Evolutionary conservation across 2,888 invertebrate species (phyloP).

Genomic region (Spilosoma lubricipeda): DNA sequence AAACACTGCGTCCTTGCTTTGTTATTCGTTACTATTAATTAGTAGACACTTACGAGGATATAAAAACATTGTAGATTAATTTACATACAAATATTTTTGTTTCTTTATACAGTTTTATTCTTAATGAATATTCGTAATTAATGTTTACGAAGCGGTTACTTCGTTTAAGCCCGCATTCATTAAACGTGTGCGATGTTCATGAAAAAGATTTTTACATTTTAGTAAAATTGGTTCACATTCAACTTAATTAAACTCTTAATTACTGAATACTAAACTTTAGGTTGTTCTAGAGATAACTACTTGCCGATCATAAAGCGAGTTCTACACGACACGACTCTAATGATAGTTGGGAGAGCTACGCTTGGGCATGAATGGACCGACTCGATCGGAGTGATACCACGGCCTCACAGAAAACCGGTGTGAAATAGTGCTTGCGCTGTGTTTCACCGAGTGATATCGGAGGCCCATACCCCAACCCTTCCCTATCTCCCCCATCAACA

Average conservation of each 20-base stretch:
- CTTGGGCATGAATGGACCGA: too few species aligned
- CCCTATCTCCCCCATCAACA: too few species aligned
- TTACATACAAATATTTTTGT: constrained; percentile 26
- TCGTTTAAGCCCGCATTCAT: constrained; percentile 36
- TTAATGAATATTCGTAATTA: constrained; percentile 38
- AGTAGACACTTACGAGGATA: constrained; percentile 21
- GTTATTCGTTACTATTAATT: constrained; percentile 49
- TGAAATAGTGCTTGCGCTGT: too few species aligned
- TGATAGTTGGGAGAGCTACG: too few species aligned
- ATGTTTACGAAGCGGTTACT: constrained; percentile 25
- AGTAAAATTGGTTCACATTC: constrained; percentile 1
- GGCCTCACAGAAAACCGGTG: too few species aligned
- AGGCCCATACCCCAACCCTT: too few species aligned
- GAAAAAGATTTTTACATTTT: constrained; percentile 18
- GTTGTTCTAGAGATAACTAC: not conserved
- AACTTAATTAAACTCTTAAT: constrained; percentile 1
- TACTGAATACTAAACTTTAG: not conserved
- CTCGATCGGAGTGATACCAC: too few species aligned
- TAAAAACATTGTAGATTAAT: constrained; percentile 24
- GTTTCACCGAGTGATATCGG: too few species aligned
- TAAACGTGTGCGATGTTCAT: constrained; percentile 13
- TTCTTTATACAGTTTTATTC: constrained; percentile 25
- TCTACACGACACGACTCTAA: not conserved
- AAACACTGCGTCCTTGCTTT: constrained; percentile 50
- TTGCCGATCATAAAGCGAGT: not conserved